Conservation (phyloP, 2,888 invertebrate species). For the Mylabris sibirica region DNA sequence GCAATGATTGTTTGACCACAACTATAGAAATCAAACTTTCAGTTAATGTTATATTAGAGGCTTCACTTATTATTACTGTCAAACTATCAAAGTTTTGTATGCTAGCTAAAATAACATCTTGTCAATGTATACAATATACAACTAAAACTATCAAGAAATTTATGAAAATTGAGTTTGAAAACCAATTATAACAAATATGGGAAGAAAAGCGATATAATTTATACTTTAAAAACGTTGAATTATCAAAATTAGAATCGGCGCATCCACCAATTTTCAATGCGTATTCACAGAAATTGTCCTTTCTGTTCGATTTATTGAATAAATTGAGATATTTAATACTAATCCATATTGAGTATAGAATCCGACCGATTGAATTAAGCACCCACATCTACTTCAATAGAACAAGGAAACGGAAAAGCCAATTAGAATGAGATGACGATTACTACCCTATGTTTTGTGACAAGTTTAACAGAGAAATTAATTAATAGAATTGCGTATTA, state of each 20-base stretch:
- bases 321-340: background rate
- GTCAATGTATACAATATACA: too few species aligned
- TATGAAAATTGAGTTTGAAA: background rate
- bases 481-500: background rate
- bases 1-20: too few species aligned
- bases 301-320: background rate
- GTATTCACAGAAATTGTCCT: too few species aligned
- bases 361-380: background rate
- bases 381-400: background rate
- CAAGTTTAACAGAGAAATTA: background rate
- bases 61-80: background rate
- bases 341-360: background rate
- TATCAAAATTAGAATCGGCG: too few species aligned
- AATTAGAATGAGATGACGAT: background rate
- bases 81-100: background rate
- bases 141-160: background rate
- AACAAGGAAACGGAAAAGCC: background rate
- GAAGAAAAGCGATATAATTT: too few species aligned
- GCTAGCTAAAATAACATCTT: too few species aligned
- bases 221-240: too few species aligned
- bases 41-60: background rate
- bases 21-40: background rate
- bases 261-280: constrained; percentile 4
- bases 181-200: too few species aligned
- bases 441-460: background rate